These are phyloP conservation scores for Eptatretus atami DNA, from an alignment of 2,797 vertebrate species.

Conservation along the genomic window DNA sequence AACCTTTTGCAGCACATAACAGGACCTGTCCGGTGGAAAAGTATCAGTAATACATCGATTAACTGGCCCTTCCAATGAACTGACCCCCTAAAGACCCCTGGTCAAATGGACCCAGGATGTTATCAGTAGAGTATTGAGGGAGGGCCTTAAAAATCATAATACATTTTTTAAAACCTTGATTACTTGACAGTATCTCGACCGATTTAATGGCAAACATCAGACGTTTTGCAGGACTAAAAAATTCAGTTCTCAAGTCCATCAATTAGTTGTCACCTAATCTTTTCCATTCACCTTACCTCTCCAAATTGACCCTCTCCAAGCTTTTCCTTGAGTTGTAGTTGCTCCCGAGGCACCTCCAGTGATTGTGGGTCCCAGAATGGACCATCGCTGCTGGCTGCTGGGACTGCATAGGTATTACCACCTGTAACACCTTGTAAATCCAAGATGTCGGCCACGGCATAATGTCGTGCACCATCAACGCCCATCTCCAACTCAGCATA, in stretches of 20 bases:
- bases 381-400: constrained; percentile 25
- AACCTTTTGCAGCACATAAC: background rate
- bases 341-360: constrained; percentile 34
- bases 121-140: too few species aligned
- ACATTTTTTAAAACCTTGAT: too few species aligned
- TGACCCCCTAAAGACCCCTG: too few species aligned
- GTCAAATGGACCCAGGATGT: too few species aligned
- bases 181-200: too few species aligned
- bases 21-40: background rate
- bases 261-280: background rate
- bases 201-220: too few species aligned
- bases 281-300: constrained; percentile 22
- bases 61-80: too few species aligned
- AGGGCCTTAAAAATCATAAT: too few species aligned
- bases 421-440: constrained; percentile 63
- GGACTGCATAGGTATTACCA: constrained; percentile 59
- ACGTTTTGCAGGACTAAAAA: too few species aligned
- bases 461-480: constrained; percentile 46
- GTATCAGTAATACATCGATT: too few species aligned
- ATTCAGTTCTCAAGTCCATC: background rate
- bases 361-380: constrained; percentile 21
- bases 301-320: constrained; percentile 77
- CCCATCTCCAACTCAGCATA: constrained; percentile 23
- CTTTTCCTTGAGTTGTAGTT: constrained; percentile 59
- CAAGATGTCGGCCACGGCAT: constrained; percentile 65